A percentile compares a stretch with the other conserved stretches of the same genome.
Evolutionary conservation across 2,113 vertebrate species (phyloP).

Genomic region (Saccopteryx leptura): DNA sequence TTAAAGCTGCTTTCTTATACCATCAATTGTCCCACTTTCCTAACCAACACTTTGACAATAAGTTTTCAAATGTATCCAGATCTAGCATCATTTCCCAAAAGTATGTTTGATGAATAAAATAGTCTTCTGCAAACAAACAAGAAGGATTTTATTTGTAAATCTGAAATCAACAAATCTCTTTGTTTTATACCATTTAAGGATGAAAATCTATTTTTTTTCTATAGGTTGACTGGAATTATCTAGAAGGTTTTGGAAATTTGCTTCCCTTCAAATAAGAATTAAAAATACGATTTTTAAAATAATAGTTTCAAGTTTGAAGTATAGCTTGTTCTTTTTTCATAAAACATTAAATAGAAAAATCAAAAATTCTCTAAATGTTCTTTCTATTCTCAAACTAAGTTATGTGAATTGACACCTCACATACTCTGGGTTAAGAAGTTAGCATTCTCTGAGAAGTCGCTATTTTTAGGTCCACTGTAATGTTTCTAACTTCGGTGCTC

Average conservation of each 20-base stretch:
- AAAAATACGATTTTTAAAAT: slow-evolving; percentile 76
- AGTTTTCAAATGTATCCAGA: slow-evolving; percentile 61
- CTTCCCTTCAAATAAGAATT: slow-evolving; percentile 76
- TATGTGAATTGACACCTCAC: slow-evolving; percentile 62
- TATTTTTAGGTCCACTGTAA: slow-evolving; percentile 92
- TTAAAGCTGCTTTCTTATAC: slow-evolving; percentile 39
- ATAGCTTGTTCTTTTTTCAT: slow-evolving; percentile 55
- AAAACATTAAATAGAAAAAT: slow-evolving; percentile 68
- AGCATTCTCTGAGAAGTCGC: slow-evolving; percentile 88
- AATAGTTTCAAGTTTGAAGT: slow-evolving; percentile 68
- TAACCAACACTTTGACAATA: slow-evolving; percentile 32
- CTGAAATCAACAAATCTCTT: slow-evolving; percentile 40
- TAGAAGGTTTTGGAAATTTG: slow-evolving; percentile 52
- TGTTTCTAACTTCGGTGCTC: slow-evolving; percentile 92
- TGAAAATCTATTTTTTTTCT: slow-evolving; percentile 57
- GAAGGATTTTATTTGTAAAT: slow-evolving; percentile 30
- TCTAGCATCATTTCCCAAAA: slow-evolving; percentile 43
- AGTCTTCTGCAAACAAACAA: neutral
- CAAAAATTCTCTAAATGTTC: neutral
- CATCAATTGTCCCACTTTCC: neutral
- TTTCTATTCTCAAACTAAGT: neutral
- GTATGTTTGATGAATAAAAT: neutral
- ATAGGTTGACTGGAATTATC: neutral
- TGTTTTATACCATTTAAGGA: slow-evolving; percentile 28
- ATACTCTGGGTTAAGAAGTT: slow-evolving; percentile 82